Conservation (phyloP, 2,797 vertebrate species). For the Balearica regulorum region DNA sequence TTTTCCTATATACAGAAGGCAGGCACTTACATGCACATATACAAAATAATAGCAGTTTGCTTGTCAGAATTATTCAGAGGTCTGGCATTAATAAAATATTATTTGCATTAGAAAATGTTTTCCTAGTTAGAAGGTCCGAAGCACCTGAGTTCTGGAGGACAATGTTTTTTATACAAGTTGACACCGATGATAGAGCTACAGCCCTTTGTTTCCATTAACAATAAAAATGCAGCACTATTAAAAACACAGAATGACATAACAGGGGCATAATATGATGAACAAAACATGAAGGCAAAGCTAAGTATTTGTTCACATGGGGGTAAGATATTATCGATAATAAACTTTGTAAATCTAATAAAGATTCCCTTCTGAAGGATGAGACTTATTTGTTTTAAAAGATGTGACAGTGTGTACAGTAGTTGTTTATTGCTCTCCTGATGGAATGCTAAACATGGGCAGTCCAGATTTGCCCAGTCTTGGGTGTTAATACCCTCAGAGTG, state of each 20-base stretch:
- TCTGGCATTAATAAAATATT: conserved; percentile 64
- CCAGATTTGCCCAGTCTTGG: not conserved
- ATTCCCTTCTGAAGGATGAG: not conserved
- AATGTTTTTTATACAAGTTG: conserved; percentile 43
- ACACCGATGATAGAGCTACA: conserved; percentile 51
- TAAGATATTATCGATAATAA: conserved; percentile 7
- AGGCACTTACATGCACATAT: not conserved
- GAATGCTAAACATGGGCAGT: not conserved
- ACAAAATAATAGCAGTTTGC: conserved; percentile 9
- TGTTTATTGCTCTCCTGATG: not conserved
- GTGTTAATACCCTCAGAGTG: not conserved
- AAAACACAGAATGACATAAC: conserved; percentile 40
- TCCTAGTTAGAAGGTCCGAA: conserved; percentile 36
- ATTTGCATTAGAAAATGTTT: conserved; percentile 52
- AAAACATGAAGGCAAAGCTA: conserved; percentile 7
- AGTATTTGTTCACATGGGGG: not conserved
- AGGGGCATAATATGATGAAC: conserved; percentile 19
- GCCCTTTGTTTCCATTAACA: conserved; percentile 43
- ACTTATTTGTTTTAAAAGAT: not conserved
- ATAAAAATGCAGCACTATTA: conserved; percentile 14
- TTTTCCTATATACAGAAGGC: not conserved
- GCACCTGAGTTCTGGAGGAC: conserved; percentile 18
- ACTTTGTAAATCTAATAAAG: not conserved
- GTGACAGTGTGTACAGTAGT: not conserved
- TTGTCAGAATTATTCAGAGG: conserved; percentile 53